Base-by-base conservation (phyloP, 2,797 vertebrate genomes). In the Decapterus maruadsi region DNA sequence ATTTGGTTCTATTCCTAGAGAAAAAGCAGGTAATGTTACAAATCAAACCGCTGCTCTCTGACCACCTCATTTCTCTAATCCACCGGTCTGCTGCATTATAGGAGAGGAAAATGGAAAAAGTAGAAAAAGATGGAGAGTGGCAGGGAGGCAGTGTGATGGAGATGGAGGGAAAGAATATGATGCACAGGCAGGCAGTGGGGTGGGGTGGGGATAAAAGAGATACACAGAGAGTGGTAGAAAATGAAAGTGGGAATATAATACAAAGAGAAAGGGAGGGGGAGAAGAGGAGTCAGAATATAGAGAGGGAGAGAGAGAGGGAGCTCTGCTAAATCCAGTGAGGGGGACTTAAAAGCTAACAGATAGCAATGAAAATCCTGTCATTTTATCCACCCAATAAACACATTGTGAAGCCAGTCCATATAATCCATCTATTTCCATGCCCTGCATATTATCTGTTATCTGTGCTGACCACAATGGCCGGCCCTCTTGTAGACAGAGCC, bases 321-420 rank as follows among this genome's bases (percentile, higher is more conserved):
- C 67, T 58, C 68, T 61, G 48, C 46, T 77, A 65, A 87, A 88
- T 89, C 87, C 79, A 78, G 75, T 74, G 75, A 90, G 48, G 66
- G 50, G 62, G 63, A 73, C 77, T 90, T 85, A 86, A 86, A 86
- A 81, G 82, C 89, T n/a, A 46, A 92, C 77, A 90, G 80, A 91
- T 72, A 84, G 89, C 65, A 75, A 45, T 80, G 78, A 67, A 84
- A 91, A 90, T 84, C 78, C 69, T 68, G 71, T 82, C 62, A 86
- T 90, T 89, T 86, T 72, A 89, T 89, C 78, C 73, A 83, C 72
- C 86, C 89, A 92, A 90, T 88, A 89, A 90, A 92, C 86, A 90
- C 85, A 82, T 78, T 85, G 68, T 81, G 72, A 91, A 86, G 77
- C 40, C 75, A 38, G 60, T 86, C 75, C 59, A 78, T 77, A 87